Conservation (phyloP, 2,113 vertebrate species). For the Alexandromys fortis region DNA sequence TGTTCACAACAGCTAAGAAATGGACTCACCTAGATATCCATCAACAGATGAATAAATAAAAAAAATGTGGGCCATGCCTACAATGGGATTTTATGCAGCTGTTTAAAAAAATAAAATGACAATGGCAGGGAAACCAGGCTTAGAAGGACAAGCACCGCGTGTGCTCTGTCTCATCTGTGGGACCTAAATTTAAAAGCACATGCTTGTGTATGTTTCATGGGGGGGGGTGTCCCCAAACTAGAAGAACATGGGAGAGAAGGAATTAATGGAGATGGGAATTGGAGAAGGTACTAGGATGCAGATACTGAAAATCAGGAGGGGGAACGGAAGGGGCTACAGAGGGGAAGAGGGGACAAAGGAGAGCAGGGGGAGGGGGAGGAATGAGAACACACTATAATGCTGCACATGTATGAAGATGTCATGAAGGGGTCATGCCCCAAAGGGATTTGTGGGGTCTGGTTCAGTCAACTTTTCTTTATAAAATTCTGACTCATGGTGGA, state of each 20-base stretch:
- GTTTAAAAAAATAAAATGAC: neutral
- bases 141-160: neutral
- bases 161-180: neutral
- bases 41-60: neutral
- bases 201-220: too few species aligned
- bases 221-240: neutral
- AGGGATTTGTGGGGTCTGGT: neutral
- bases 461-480: neutral
- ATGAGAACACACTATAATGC: neutral
- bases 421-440: too few species aligned
- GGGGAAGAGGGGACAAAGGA: too few species aligned
- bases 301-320: neutral
- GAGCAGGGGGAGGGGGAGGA: neutral
- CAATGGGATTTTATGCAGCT: neutral
- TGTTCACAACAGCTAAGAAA: neutral
- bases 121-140: neutral
- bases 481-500: neutral
- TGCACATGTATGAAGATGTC: too few species aligned
- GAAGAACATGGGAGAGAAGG: neutral
- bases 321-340: too few species aligned
- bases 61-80: neutral
- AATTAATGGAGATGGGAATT: neutral
- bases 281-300: neutral
- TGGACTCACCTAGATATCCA: neutral
- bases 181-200: too few species aligned